Evolutionary conservation across 2,113 vertebrate genomes (phyloP), one percentile per base, ranked within the genome.

Genomic region (Donacobius atricapilla): DNA sequence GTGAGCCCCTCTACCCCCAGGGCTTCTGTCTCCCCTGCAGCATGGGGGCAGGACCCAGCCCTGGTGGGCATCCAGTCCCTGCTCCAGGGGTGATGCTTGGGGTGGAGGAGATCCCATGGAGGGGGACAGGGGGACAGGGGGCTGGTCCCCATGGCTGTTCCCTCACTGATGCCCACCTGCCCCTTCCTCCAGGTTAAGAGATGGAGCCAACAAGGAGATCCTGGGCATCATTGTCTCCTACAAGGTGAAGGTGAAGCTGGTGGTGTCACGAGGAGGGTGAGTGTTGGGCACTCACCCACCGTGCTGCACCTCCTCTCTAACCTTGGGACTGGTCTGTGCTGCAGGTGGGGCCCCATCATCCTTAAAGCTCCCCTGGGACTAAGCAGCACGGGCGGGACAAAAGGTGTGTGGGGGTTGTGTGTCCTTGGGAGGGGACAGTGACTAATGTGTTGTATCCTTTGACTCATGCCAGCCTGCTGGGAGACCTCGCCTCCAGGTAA

Each of bases 221-320:
- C 95, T 99, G 69, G 99, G 99, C 37, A 99, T 99, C 69, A 99
- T 99, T 2, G 99, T 99, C 31, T 99, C 99, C 13, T 99, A 99
- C 97, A 99, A 99, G 94, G 99, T 99, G 90, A 99, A 99, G 95
- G 99, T 99, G 96, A 99, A 99, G 98, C 98, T 99, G 98, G 98
- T 99, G 37, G 99, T 99, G 56, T 99, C 99, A 2, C 97, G 99
- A 90, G 99, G 99, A 78, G 99, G 99, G 99, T 99, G 94, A 98
- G 99, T 98, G 31, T 23, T 45, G 45, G 48, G 79, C 39, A 60
- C 13, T 8, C 21, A 25, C 21, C 3, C 7, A 21, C 31, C 0
- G 5, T 75, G 25, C 57, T 30, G 47, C 21, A 42, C 39, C 45
- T 69, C 27, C 15, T 35, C 70, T 89, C 45, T 65, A 58, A 60